phyloP scores from a whole-genome alignment of 2,797 vertebrate genomes.

The Paratrypauchen microcephalus region DNA sequence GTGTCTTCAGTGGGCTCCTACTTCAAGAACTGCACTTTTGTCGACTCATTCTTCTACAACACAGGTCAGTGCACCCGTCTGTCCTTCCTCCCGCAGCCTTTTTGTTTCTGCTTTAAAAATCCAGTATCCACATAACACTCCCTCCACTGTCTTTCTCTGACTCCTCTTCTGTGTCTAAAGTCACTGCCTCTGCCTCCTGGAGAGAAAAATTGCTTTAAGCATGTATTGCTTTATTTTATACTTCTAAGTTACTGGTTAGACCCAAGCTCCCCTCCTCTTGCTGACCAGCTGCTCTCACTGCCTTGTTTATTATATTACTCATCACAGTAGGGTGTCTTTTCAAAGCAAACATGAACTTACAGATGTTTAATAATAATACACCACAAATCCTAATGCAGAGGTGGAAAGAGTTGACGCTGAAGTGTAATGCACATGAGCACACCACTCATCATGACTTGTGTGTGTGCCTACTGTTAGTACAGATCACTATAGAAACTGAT shows the following conservation, averaged over 20 bases:
- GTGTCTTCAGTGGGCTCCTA: constrained; percentile 90
- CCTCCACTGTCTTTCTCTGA: constrained; percentile 29
- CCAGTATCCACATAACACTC: constrained; percentile 35
- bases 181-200: constrained; percentile 19
- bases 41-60: constrained; percentile 71
- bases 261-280: no score
- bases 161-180: constrained; percentile 10
- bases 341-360: no score
- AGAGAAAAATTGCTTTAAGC: constrained; percentile 21
- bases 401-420: constrained; percentile 47
- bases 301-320: no score
- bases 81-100: background rate
- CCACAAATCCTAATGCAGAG: constrained; percentile 8
- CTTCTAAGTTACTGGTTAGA: background rate
- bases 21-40: constrained; percentile 91
- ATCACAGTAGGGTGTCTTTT: no score
- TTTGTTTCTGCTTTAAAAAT: constrained; percentile 20
- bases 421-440: constrained; percentile 2
- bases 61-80: constrained; percentile 64
- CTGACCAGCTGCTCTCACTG: no score
- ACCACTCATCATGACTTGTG: background rate
- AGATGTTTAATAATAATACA: no score
- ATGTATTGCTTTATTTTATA: constrained; percentile 51
- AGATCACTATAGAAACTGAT: background rate
- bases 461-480: background rate